These are phyloP conservation scores for Trididemnum miniatum DNA, from an alignment of 23 tunicate species.

Conservation along the genomic window DNA sequence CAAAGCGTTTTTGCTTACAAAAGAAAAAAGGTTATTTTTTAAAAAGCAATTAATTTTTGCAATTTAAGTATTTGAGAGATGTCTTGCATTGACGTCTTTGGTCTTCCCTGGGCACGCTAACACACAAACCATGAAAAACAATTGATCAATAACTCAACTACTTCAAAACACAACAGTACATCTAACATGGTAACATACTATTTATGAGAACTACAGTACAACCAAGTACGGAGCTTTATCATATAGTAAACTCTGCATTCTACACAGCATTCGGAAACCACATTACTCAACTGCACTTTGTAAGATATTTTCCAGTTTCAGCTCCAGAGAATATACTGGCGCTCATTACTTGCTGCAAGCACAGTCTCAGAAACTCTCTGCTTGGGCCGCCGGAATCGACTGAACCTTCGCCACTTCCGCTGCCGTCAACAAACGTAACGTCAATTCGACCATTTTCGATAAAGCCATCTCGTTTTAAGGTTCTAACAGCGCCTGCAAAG, in stretches of 20 bases:
- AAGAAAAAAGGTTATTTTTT: too few relatives aligned
- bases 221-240: background rate
- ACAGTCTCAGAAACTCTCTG: slow-evolving; percentile 28
- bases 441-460: background rate
- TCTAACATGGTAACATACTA: too few relatives aligned
- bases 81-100: too few relatives aligned
- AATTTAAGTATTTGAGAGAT: too few relatives aligned
- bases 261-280: background rate
- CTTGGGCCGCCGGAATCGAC: slow-evolving; percentile 28
- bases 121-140: too few relatives aligned
- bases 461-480: slow-evolving; percentile 21
- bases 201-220: too few relatives aligned
- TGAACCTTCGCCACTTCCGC: slow-evolving; percentile 15
- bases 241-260: background rate
- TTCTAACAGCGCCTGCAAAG: slow-evolving; percentile 6
- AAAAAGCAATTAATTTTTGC: too few relatives aligned
- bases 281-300: background rate
- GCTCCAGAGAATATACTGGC: slow-evolving; percentile 16
- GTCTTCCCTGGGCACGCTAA: too few relatives aligned
- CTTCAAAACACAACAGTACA: too few relatives aligned
- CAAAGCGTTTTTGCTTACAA: too few relatives aligned
- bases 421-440: slow-evolving; percentile 19
- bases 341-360: background rate
- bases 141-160: too few relatives aligned
- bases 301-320: background rate